Evolutionary conservation across 2,113 vertebrate species (phyloP), one percentile per base, ranked within the genome.

Genomic region (Pithys albifrons): DNA sequence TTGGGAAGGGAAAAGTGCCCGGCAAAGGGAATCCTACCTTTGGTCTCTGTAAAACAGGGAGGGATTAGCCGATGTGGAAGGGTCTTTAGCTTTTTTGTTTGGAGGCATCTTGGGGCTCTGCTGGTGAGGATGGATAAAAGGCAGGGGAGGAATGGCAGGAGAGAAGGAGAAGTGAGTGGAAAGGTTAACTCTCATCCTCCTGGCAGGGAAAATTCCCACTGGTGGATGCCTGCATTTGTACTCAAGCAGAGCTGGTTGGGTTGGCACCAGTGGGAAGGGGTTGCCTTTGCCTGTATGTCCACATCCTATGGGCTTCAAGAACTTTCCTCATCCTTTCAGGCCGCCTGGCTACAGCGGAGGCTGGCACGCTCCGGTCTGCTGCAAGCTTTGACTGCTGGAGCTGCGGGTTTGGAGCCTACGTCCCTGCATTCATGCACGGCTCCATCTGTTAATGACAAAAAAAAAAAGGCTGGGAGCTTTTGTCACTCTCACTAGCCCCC

Each of bases 391-490:
- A 94, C 71, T 96, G 94, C 93, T 95, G 70, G 72, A 96, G 93
- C 93, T 74, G 92, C 10, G 10, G 91, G 92, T 88, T 95, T 91
- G 88, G 88, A 97, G 96, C 92, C 96, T 88, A 93, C 71, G 5
- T 96, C 78, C 83, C 80, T 95, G 93, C 91, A 85, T 94, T 86
- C 92, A 57, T 80, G 88, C 94, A 92, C 11, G 35, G 91, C 91
- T 96, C 95, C 95, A 96, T 97, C 94, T 95, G 96, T 78, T 95
- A 94, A 96, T 77, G 95, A 93, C 14, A 12, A 78, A 94, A 96
- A 91, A 96, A 85, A 89, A 89, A 95, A 93, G 72, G 59, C 85
- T 78, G 88, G 51, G 70, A 72, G 80, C 91, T 96, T 95, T 94
- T 88, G 92, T 92, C 69, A 9, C 73, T 55, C 65, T 69, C 29